These are phyloP conservation scores for Sesamia nonagrioides DNA, from an alignment of 1,140 invertebrate species.

Conservation along the genomic window DNA sequence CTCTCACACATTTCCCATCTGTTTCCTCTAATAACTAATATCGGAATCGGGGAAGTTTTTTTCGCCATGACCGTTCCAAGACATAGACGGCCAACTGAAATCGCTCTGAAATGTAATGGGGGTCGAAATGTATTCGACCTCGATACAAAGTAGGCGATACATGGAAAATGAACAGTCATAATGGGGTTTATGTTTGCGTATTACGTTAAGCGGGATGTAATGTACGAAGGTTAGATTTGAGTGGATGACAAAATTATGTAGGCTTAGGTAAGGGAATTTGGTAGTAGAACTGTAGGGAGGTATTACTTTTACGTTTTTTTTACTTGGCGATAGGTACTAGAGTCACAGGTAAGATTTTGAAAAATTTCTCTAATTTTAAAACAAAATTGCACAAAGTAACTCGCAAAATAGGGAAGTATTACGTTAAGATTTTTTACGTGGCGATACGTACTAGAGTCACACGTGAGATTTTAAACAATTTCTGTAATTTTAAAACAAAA, in stretches of 20 bases:
- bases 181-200: constrained; percentile 24
- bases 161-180: constrained; percentile 37
- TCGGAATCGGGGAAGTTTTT: background rate
- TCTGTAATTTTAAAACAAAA: too few relatives aligned
- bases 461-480: too few relatives aligned
- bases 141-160: constrained; percentile 41
- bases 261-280: too few relatives aligned
- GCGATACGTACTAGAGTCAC: too few relatives aligned
- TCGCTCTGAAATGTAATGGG: constrained; percentile 25
- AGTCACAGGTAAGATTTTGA: too few relatives aligned
- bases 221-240: constrained; percentile 10
- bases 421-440: too few relatives aligned
- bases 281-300: too few relatives aligned
- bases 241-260: constrained; percentile 22
- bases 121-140: constrained; percentile 34
- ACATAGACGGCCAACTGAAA: constrained; percentile 1
- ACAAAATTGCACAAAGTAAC: too few relatives aligned
- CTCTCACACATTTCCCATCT: background rate
- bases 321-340: too few relatives aligned
- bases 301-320: too few relatives aligned
- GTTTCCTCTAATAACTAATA: constrained; percentile 10
- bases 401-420: too few relatives aligned
- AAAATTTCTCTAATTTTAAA: too few relatives aligned
- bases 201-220: constrained; percentile 30
- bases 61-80: background rate